phyloP scores from a whole-genome alignment of 2,888 invertebrate species.

The Imbricaverruca yamaguchii region DNA sequence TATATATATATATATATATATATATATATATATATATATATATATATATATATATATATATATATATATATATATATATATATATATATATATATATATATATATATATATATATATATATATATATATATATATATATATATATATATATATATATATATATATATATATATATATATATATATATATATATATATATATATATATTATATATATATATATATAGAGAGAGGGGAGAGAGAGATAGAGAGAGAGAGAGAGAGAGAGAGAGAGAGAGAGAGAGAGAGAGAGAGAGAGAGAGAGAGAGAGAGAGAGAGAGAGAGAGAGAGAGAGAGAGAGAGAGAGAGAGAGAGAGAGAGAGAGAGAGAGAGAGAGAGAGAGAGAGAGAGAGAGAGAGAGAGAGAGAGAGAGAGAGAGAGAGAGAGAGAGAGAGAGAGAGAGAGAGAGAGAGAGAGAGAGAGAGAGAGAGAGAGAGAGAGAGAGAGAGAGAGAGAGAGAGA shows the following conservation, averaged over 20 bases:
- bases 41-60: neutral
- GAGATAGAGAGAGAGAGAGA: neutral
- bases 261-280: neutral
- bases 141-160: neutral
- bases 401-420: no score
- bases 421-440: no score
- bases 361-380: no score
- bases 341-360: no score
- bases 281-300: neutral
- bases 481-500: no score
- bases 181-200: neutral
- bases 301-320: neutral
- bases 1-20: no score
- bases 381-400: no score
- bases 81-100: neutral
- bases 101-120: no score
- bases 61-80: neutral
- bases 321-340: no score
- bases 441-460: no score
- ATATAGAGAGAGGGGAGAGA: no score
- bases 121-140: neutral
- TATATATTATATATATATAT: neutral
- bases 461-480: no score
- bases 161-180: slow-evolving; percentile 1
- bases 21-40: neutral